Conservation (phyloP, 2,888 invertebrate species). For the Drosophila vallismaia region DNA sequence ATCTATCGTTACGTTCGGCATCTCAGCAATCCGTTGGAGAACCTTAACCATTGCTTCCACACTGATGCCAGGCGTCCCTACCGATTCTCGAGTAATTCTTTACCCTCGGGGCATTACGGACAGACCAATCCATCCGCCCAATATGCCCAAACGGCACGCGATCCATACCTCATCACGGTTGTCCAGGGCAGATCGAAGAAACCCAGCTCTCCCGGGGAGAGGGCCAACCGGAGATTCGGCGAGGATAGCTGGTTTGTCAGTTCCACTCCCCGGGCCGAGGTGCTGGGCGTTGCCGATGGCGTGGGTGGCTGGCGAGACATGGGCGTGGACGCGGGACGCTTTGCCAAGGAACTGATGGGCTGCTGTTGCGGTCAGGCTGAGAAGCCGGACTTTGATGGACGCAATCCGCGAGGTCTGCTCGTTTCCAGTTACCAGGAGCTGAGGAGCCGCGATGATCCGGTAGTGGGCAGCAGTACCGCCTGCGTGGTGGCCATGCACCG, state of each 20-base stretch:
- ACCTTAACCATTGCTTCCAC: not conserved
- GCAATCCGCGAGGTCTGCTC: slow-evolving; percentile 92
- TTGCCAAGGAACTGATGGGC: slow-evolving; percentile 95
- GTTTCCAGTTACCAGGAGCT: slow-evolving; percentile 95
- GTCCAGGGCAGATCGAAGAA: slow-evolving; percentile 58
- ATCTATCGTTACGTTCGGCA: not conserved
- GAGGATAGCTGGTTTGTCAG: slow-evolving; percentile 67
- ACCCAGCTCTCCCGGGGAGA: not conserved
- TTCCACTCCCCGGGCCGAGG: slow-evolving; percentile 57
- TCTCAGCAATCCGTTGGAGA: not conserved
- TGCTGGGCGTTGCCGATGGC: slow-evolving; percentile 95
- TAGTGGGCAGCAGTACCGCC: slow-evolving; percentile 97
- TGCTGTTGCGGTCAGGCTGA: slow-evolving; percentile 95
- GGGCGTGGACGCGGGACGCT: slow-evolving; percentile 97
- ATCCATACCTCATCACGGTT: slow-evolving; percentile 55
- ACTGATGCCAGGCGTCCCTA: not conserved
- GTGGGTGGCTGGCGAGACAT: slow-evolving; percentile 98
- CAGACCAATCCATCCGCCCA: not conserved
- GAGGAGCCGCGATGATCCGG: slow-evolving; percentile 92
- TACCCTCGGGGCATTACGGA: not conserved
- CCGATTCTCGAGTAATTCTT: not conserved
- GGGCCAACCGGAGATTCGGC: slow-evolving; percentile 44
- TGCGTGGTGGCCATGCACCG: slow-evolving; percentile 96
- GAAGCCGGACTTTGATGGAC: slow-evolving; percentile 92
- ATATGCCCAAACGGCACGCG: not conserved